A percentile compares a stretch with the other conserved stretches of the same genome.
Evolutionary conservation across 2,888 invertebrate genomes (phyloP).

Genomic region (Metopia argyrocephala): DNA sequence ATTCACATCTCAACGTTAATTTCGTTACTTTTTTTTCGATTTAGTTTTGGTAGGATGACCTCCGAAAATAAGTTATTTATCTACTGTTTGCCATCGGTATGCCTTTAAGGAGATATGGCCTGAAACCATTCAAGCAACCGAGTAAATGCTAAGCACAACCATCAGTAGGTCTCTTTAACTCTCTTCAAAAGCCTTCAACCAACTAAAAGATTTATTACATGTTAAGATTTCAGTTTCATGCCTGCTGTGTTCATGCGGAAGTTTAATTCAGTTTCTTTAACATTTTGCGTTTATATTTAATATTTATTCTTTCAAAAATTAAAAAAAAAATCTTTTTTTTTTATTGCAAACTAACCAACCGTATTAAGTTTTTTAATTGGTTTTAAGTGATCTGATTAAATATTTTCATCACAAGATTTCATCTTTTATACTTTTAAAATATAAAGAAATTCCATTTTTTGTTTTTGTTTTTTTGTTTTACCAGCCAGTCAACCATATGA

Average conservation of each 20-base stretch:
- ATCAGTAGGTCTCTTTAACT: slow-evolving; percentile 24
- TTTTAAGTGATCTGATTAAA: slow-evolving; percentile 65
- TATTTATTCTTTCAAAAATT: neutral
- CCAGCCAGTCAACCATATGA: neutral
- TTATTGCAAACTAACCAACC: slow-evolving; percentile 37
- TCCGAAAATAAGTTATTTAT: slow-evolving; percentile 67
- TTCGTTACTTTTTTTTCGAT: slow-evolving; percentile 1
- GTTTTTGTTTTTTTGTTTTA: no score
- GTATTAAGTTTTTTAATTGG: slow-evolving; percentile 64
- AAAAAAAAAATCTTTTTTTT: neutral
- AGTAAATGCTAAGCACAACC: slow-evolving; percentile 30
- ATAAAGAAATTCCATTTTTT: slow-evolving; percentile 3
- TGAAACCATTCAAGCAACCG: slow-evolving; percentile 15
- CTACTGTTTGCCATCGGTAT: slow-evolving; percentile 66
- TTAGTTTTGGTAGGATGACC: slow-evolving; percentile 63
- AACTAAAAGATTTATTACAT: slow-evolving; percentile 58
- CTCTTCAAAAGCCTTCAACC: slow-evolving; percentile 31
- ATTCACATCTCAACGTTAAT: slow-evolving; percentile 2
- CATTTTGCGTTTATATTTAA: neutral
- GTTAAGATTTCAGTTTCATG: slow-evolving; percentile 48
- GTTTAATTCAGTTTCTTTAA: slow-evolving; percentile 33
- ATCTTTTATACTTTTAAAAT: slow-evolving; percentile 11
- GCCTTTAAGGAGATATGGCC: slow-evolving; percentile 52
- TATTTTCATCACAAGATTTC: slow-evolving; percentile 62
- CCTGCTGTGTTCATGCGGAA: slow-evolving; percentile 60